Conservation (phyloP, 1,140 invertebrate genomes). For the Ceratosolen fusciceps region DNA sequence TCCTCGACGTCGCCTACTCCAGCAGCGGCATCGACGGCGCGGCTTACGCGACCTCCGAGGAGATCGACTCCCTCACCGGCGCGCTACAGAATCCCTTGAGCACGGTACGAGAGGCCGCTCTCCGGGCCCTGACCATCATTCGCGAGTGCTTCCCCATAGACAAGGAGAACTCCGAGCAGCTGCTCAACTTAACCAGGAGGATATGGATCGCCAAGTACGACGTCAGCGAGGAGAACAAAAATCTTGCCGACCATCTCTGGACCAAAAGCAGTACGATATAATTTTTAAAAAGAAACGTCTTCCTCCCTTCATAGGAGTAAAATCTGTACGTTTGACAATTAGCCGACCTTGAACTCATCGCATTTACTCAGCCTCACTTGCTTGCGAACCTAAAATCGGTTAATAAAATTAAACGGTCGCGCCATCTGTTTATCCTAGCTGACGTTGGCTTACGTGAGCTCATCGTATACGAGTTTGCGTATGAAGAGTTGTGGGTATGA, state of each 20-base stretch:
- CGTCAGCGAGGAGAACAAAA: slow-evolving; percentile 78
- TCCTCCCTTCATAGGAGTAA: no score
- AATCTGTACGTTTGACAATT: no score
- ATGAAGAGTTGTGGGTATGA: no score
- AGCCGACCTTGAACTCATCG: no score
- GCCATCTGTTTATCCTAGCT: no score
- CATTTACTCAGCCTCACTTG: no score
- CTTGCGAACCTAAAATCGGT: no score
- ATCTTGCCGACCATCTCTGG: slow-evolving; percentile 81
- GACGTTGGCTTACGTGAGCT: no score
- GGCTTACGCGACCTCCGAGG: slow-evolving; percentile 76
- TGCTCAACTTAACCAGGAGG: slow-evolving; percentile 77
- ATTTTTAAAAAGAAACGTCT: no score
- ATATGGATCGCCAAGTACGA: slow-evolving; percentile 87
- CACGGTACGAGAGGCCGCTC: slow-evolving; percentile 84
- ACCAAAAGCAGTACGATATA: slow-evolving; percentile 57
- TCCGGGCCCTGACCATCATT: slow-evolving; percentile 81
- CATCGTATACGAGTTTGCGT: no score
- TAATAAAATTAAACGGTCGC: no score
- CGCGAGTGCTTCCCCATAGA: slow-evolving; percentile 76
- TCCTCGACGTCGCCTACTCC: slow-evolving; percentile 83
- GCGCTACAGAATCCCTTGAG: slow-evolving; percentile 80
- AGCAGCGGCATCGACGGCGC: slow-evolving; percentile 77
- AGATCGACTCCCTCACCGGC: slow-evolving; percentile 83
- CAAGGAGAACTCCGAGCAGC: slow-evolving; percentile 74